These are phyloP conservation scores for Eupithecia tripunctaria DNA, from an alignment of 2,888 invertebrate genomes.

Conservation along the genomic window DNA sequence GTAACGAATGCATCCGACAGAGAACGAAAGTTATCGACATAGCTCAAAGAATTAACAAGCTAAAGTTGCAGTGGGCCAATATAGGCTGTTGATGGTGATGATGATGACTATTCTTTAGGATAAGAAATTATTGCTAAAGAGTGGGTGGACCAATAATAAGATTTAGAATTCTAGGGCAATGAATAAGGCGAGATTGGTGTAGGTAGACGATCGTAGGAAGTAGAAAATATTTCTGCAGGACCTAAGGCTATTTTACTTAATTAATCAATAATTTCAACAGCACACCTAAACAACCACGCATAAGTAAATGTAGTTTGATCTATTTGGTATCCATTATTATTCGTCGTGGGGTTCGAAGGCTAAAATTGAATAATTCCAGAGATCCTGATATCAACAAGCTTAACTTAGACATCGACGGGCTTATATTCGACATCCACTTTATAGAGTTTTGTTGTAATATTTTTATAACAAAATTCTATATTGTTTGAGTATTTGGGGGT, in stretches of 20 bases:
- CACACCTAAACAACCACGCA: background rate
- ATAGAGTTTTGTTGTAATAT: background rate
- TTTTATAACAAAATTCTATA: too few species aligned
- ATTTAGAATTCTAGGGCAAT: background rate
- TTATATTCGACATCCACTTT: too few species aligned
- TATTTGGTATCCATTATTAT: background rate
- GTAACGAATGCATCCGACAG: too few species aligned
- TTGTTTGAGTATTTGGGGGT: too few species aligned
- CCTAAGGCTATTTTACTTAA: background rate
- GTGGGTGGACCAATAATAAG: background rate
- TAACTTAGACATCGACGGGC: too few species aligned
- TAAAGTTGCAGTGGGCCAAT: too few species aligned
- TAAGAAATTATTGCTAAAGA: background rate
- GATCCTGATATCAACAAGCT: too few species aligned
- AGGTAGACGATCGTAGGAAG: conserved; percentile 1
- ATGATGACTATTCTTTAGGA: background rate
- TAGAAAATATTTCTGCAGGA: background rate
- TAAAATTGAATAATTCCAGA: background rate
- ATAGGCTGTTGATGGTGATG: too few species aligned
- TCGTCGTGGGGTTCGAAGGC: background rate
- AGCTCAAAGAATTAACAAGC: too few species aligned
- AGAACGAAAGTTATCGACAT: too few species aligned
- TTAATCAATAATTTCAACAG: background rate
- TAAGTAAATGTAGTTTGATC: background rate
- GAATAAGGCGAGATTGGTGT: conserved; percentile 3